Evolutionary conservation across 2,113 vertebrate species (phyloP), one percentile per base, ranked within the genome.

Genomic region (Ceuthmochares aereus): DNA sequence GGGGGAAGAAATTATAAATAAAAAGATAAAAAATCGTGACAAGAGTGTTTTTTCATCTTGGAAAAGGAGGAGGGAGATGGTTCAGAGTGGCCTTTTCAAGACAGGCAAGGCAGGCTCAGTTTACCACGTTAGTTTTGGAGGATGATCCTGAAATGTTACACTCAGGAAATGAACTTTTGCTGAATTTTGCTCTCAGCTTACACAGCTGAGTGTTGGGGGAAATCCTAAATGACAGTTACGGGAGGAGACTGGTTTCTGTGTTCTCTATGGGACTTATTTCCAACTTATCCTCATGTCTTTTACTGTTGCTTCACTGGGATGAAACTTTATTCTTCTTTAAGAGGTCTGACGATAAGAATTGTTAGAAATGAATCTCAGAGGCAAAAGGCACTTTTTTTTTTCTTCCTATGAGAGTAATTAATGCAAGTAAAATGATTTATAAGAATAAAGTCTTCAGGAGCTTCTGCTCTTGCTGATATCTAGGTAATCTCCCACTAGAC

Each of bases 91-190:
- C 47, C 32, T 78, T 91, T 42, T 73, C 4, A 6, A 51, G 62
- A 26, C 26, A 79, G 52, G 43, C 5, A 2, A 56, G 5, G 43
- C 62, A 88, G 54, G 42, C 47, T 94, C 43, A 91, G 42, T 7
- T 91, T 87, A 70, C 87, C 23, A 63, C 81, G 87, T 56, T 87
- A 84, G 49, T 85, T 89, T 93, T 96, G 90, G 92, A 91, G 70
- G 43, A 75, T 43, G 34, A n/a, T 63, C 16, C 52, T 75, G 60
- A 88, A 58, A 56, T 73, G 72, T 45, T 80, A 86, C 45, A 21
- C 54, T 86, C 49, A 67, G 91, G 76, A 97, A 95, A 74, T 25
- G 62, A 85, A 64, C 74, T 95, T 68, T 10, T 85, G 37, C 54
- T 94, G 52, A 68, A 64, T 91, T 72, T 80, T 89, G 18, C 36